Evolutionary conservation across 2,888 invertebrate genomes (phyloP).

Genomic region (Drosophila parthenogenetica): DNA sequence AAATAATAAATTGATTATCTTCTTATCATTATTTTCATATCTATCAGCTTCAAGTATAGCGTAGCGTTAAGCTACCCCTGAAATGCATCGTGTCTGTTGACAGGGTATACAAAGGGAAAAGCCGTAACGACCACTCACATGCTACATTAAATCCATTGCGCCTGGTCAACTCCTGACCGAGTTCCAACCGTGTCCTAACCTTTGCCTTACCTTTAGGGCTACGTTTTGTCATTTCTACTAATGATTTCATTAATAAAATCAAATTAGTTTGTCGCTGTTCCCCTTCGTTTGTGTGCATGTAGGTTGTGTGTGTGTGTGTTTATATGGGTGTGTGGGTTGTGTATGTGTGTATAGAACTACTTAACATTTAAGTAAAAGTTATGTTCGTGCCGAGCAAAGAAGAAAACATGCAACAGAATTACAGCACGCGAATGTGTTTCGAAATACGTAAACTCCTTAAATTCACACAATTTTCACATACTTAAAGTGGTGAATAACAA

Average conservation of each 20-base stretch:
- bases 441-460: constrained; percentile 1
- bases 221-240: constrained; percentile 56
- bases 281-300: not conserved
- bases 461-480: not conserved
- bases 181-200: constrained; percentile 19
- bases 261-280: constrained; percentile 40
- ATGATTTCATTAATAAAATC: constrained; percentile 66
- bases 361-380: constrained; percentile 59
- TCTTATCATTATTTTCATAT: too few species aligned
- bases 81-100: not conserved
- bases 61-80: too few species aligned
- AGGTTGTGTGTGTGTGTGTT: not conserved
- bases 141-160: constrained; percentile 56
- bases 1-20: too few species aligned
- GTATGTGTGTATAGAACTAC: constrained; percentile 32
- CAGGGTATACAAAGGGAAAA: constrained; percentile 33
- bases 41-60: too few species aligned
- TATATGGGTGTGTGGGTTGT: not conserved
- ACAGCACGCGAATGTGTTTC: constrained; percentile 28
- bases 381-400: constrained; percentile 25
- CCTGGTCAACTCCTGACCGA: constrained; percentile 27
- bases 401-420: constrained; percentile 39
- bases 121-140: constrained; percentile 49
- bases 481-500: not conserved
- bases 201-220: constrained; percentile 36